These are phyloP conservation scores for Tragelaphus scriptus DNA, from an alignment of 2,113 vertebrate species.

Conservation along the genomic window DNA sequence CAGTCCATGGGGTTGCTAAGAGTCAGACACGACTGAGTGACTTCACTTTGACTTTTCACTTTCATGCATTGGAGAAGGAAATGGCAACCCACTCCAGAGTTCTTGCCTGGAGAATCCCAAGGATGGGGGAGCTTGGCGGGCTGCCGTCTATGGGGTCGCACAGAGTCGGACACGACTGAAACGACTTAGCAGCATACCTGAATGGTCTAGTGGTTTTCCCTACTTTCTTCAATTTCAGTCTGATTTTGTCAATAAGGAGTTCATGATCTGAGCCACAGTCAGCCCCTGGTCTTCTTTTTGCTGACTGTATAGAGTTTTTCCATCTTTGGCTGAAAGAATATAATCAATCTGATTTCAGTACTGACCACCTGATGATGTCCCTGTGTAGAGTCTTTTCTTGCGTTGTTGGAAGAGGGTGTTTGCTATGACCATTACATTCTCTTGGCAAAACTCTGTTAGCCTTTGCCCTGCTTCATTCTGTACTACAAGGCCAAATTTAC, in stretches of 20 bases:
- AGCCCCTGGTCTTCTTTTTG: too few relatives aligned
- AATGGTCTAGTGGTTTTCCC: not conserved
- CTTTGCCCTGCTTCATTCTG: not conserved
- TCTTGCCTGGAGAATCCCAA: too few relatives aligned
- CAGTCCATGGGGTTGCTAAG: too few relatives aligned
- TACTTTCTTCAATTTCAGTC: not conserved
- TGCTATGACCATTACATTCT: not conserved
- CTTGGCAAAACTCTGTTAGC: not conserved
- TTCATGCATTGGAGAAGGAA: too few relatives aligned
- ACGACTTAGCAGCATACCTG: not conserved
- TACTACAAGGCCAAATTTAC: not conserved
- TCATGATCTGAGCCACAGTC: too few relatives aligned
- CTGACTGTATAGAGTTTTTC: too few relatives aligned
- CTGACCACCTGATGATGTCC: not conserved
- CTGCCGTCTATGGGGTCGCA: too few relatives aligned
- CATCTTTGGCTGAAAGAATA: not conserved
- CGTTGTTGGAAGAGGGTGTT: not conserved
- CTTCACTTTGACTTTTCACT: too few relatives aligned
- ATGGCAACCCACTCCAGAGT: too few relatives aligned
- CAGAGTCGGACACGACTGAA: fast-evolving
- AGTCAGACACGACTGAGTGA: too few relatives aligned
- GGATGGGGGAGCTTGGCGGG: fast-evolving
- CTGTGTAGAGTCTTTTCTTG: not conserved
- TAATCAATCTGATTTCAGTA: fast-evolving
- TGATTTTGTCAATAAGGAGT: not conserved